Base-by-base conservation (phyloP, 1,140 invertebrate species). In the Drosophila auraria region DNA sequence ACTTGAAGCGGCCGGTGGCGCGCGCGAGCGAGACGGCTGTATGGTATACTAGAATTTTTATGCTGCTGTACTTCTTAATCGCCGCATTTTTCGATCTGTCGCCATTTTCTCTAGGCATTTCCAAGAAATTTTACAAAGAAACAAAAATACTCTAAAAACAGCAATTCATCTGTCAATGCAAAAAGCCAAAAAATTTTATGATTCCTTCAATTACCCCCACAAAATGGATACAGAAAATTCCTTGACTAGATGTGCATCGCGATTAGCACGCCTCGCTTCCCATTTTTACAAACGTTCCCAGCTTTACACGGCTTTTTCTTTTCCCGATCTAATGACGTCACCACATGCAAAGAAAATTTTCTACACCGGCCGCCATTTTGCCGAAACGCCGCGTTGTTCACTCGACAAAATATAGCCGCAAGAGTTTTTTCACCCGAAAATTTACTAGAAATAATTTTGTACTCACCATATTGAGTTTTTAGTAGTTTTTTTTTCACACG, bases 381-480 rank as follows among this genome's bases (percentile, higher is more conserved):
- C 11, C 15, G 2, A 50, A 40, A 45, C 25, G 20, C 11, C 38
- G 42, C 53, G 23, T 23, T 60, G 17, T n/a, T 38, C 5, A 23
- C 12, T 8, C 2, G 33, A 27, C 9, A 12, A 15, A 49, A 36
- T 73, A 36, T n/a, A 6, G 33, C 8, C 30, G 14, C 12, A 5
- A 0, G 3, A 11, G 12, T 9, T 42, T 51, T 51, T 38, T 25
- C n/a, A 11, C 33, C 8, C 23, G 5, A 60, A 20, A 47, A n/a
- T 27, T 6, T 23, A 36, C 30, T 17, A 4, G 0, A 27, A 50
- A 14, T 25, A 25, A 25, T 17, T 11, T 47, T 25, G 3, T 27
- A 73, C 84, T 87, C 74, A 87, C 84, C 84, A 87, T 87, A 87
- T 87, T 89, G 84, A 84, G 72, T 69, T 69, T 78, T 68, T 58